Percentiles rank a stretch among this genome's conserved stretches.
phyloP scores from a whole-genome alignment of 1,140 invertebrate genomes.

The Caenorhabditis tropicalis region DNA sequence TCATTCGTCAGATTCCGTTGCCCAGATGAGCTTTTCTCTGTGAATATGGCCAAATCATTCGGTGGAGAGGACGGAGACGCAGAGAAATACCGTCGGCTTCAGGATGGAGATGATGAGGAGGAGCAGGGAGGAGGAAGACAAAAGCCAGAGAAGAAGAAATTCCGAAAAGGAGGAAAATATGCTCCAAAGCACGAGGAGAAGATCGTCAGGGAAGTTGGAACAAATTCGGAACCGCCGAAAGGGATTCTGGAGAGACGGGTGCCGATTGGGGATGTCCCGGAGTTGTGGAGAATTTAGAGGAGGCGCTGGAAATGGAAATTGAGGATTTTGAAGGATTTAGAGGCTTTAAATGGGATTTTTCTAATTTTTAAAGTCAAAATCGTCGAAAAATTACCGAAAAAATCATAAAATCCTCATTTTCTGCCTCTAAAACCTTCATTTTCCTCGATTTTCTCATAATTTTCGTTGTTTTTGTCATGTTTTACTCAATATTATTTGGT shows the following conservation, averaged over 20 bases:
- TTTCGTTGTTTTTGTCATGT: not conserved
- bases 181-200: slow-evolving; percentile 28
- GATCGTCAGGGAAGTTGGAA: not conserved
- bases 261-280: not conserved
- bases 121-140: not conserved
- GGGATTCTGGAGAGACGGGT: slow-evolving; percentile 3
- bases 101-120: slow-evolving; percentile 49
- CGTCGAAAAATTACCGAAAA: too few relatives aligned
- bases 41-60: slow-evolving; percentile 48
- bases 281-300: not conserved
- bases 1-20: slow-evolving; percentile 55
- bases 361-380: too few relatives aligned
- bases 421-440: too few relatives aligned
- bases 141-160: not conserved
- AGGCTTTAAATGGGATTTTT: too few relatives aligned
- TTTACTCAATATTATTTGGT: not conserved
- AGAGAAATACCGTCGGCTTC: slow-evolving; percentile 23
- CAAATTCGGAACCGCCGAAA: not conserved
- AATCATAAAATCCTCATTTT: too few relatives aligned
- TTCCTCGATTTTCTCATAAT: not conserved
- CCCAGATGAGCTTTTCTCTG: slow-evolving; percentile 49
- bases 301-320: too few relatives aligned
- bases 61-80: slow-evolving; percentile 46
- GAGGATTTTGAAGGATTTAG: too few relatives aligned
- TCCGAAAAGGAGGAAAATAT: not conserved